phyloP scores from a whole-genome alignment of 2,797 vertebrate species.

The Prionace glauca region DNA sequence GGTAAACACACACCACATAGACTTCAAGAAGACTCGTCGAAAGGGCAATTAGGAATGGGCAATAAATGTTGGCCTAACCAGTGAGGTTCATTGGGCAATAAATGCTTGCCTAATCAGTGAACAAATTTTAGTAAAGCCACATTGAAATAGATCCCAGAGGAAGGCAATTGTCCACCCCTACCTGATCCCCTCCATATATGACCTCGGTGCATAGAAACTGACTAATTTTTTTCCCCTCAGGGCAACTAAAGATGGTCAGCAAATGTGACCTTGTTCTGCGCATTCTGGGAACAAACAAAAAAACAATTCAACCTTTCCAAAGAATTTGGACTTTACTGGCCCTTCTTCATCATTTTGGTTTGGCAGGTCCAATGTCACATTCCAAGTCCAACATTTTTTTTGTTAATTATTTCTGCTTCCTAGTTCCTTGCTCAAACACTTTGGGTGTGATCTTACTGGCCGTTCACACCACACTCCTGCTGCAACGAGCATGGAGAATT shows the following conservation, averaged over 20 bases:
- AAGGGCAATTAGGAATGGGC: too few species aligned
- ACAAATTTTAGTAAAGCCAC: neutral
- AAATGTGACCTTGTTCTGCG: neutral
- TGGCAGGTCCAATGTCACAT: neutral
- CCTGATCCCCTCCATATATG: neutral
- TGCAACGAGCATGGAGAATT: too few species aligned
- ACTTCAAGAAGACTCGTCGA: too few species aligned
- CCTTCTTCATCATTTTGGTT: neutral
- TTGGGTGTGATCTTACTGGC: too few species aligned
- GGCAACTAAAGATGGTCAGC: neutral
- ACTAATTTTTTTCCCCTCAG: neutral
- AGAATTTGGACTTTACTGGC: neutral
- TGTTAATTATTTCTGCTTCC: neutral
- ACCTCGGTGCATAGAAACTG: neutral
- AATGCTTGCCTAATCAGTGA: too few species aligned
- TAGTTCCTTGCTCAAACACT: neutral
- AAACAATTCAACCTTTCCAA: neutral
- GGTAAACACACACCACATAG: too few species aligned
- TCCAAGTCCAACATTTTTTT: neutral
- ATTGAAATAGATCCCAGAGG: neutral
- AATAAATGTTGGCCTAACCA: too few species aligned
- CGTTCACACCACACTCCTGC: too few species aligned
- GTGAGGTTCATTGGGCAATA: too few species aligned
- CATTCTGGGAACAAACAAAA: neutral
- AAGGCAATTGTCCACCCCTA: neutral